Percentiles rank a stretch among this genome's conserved stretches.
These are phyloP conservation scores for Sebastolobus alascanus DNA, from an alignment of 2,797 vertebrate genomes.

Conservation along the genomic window DNA sequence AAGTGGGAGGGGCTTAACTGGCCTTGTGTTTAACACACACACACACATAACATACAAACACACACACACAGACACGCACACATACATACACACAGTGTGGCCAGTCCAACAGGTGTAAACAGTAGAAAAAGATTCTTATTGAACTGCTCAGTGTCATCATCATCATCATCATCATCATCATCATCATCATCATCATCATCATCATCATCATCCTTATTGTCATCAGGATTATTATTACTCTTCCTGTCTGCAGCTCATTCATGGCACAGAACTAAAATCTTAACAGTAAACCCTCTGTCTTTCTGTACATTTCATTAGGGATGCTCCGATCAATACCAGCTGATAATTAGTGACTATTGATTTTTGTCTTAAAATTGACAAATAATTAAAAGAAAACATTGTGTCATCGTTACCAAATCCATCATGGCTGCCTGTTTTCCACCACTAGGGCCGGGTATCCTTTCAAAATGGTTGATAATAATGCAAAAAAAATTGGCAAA, in stretches of 20 bases:
- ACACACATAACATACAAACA: constrained; percentile 17
- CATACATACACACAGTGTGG: constrained; percentile 80
- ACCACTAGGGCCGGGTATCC: neutral
- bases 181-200: constrained; percentile 17
- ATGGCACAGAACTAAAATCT: constrained; percentile 72
- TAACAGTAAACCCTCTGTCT: constrained; percentile 42
- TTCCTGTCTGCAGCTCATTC: constrained; percentile 57
- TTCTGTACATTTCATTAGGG: constrained; percentile 20
- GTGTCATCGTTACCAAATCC: too few species aligned
- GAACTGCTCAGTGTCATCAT: constrained; percentile 75
- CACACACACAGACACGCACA: constrained; percentile 51
- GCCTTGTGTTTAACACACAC: constrained; percentile 70
- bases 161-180: constrained; percentile 38
- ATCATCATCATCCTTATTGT: neutral
- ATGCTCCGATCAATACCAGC: constrained; percentile 67
- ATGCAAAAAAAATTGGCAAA: neutral
- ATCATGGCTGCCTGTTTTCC: neutral
- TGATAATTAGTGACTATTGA: neutral
- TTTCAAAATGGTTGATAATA: neutral
- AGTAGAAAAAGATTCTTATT: constrained; percentile 80
- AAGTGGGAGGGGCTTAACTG: constrained; percentile 72
- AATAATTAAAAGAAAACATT: neutral
- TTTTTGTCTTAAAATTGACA: neutral
- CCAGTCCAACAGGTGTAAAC: constrained; percentile 82
- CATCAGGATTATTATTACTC: constrained; percentile 46